Evolutionary conservation across 2,113 vertebrate genomes (phyloP).

Genomic region (Tragelaphus imberbis): DNA sequence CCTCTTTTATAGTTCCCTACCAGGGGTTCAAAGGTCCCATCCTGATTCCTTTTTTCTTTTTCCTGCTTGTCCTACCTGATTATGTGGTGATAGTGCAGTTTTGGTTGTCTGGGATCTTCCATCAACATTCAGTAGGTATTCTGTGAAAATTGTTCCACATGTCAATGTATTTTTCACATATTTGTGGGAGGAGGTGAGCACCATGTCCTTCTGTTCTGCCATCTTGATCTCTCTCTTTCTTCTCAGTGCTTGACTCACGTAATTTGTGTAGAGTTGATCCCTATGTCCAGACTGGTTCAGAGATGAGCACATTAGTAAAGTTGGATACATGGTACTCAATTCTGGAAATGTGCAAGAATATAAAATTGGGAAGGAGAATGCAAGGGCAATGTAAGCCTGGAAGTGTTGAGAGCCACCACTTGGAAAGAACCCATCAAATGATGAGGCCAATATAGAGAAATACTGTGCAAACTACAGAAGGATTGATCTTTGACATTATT

Average conservation of each 20-base stretch:
- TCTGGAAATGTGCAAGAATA: not conserved
- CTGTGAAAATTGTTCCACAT: not conserved
- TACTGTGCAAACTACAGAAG: not conserved
- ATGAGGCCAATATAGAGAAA: not conserved
- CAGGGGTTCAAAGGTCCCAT: not conserved
- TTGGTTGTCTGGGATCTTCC: not conserved
- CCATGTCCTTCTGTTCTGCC: not conserved
- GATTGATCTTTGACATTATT: not conserved
- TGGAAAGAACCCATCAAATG: not conserved
- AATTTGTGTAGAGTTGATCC: not conserved
- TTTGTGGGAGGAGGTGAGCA: not conserved
- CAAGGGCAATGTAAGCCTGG: not conserved
- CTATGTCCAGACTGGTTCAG: not conserved
- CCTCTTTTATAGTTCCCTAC: not conserved
- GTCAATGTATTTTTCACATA: not conserved
- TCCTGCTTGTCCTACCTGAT: not conserved
- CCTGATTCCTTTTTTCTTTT: not conserved
- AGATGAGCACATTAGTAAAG: not conserved
- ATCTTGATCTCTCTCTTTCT: not conserved
- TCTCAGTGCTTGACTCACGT: not conserved
- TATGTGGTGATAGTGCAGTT: not conserved
- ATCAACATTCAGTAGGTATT: not conserved
- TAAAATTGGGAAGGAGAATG: not conserved
- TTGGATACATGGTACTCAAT: not conserved
- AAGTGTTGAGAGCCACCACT: not conserved